phyloP scores from a whole-genome alignment of 2,888 invertebrate genomes.

The Glaucopsyche alexis region DNA sequence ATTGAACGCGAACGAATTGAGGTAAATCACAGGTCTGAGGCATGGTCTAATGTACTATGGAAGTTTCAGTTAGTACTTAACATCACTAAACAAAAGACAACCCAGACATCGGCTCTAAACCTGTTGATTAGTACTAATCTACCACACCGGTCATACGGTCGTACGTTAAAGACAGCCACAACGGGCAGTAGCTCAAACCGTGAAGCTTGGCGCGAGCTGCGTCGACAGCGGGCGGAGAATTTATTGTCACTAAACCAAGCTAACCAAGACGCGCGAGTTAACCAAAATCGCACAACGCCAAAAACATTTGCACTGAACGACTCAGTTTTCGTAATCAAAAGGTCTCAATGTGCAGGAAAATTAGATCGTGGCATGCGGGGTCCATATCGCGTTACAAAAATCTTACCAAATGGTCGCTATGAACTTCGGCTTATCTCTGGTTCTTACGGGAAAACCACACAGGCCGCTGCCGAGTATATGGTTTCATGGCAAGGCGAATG shows the following conservation, averaged over 20 bases:
- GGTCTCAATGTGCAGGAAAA: too few species aligned
- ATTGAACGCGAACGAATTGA: not conserved
- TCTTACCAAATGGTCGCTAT: too few species aligned
- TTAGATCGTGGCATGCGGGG: too few species aligned
- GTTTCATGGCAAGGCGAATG: too few species aligned
- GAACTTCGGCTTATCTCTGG: too few species aligned
- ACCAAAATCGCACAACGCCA: not conserved
- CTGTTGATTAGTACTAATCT: not conserved
- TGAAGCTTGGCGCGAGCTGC: not conserved
- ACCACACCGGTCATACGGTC: constrained; percentile 15
- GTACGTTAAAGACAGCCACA: not conserved
- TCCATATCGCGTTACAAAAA: too few species aligned
- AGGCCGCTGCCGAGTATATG: too few species aligned
- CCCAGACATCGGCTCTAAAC: too few species aligned
- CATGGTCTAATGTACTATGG: too few species aligned
- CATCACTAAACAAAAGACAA: too few species aligned
- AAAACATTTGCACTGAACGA: not conserved
- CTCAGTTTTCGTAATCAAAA: not conserved
- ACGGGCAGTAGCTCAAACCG: not conserved
- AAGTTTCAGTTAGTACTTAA: too few species aligned
- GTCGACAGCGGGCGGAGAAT: not conserved
- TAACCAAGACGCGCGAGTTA: not conserved
- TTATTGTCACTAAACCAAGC: not conserved
- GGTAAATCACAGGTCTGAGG: constrained; percentile 2
- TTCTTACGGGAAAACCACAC: too few species aligned